Evolutionary conservation across 2,888 invertebrate genomes (phyloP).

Genomic region (Bellardia pandia): DNA sequence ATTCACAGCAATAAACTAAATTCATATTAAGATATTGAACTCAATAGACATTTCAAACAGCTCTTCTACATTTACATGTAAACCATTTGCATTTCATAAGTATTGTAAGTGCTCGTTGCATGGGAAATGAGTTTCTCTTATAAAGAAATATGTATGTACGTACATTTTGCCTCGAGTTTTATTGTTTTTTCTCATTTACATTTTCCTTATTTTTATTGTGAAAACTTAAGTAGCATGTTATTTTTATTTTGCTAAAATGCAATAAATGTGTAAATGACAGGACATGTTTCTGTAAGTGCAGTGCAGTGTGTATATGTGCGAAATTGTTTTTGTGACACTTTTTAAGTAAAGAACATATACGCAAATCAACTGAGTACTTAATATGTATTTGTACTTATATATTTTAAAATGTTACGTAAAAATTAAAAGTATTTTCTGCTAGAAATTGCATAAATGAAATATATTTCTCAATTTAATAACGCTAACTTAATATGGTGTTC

Average conservation of each 20-base stretch:
- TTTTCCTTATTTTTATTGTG: slow-evolving; percentile 5
- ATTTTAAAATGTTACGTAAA: neutral
- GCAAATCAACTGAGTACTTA: neutral
- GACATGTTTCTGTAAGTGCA: slow-evolving; percentile 3
- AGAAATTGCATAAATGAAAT: neutral
- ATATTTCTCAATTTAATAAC: neutral
- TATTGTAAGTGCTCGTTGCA: neutral
- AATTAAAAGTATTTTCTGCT: neutral
- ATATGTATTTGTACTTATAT: neutral
- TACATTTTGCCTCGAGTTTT: slow-evolving; percentile 1
- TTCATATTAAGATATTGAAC: slow-evolving; percentile 4
- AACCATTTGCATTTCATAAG: slow-evolving; percentile 4
- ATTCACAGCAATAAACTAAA: neutral
- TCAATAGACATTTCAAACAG: slow-evolving; percentile 8
- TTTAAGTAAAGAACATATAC: neutral
- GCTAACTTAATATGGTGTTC: too few relatives aligned
- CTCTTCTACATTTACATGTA: neutral
- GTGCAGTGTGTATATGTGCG: neutral
- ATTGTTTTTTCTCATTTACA: neutral
- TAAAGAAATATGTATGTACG: neutral
- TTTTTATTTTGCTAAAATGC: slow-evolving; percentile 14
- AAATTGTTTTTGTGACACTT: slow-evolving; percentile 15
- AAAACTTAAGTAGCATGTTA: slow-evolving; percentile 20
- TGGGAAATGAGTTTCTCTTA: neutral
- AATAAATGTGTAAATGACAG: slow-evolving; percentile 44